Evolutionary conservation across 2,113 vertebrate genomes (phyloP).

Genomic region (Sakesphorus luctuosus): DNA sequence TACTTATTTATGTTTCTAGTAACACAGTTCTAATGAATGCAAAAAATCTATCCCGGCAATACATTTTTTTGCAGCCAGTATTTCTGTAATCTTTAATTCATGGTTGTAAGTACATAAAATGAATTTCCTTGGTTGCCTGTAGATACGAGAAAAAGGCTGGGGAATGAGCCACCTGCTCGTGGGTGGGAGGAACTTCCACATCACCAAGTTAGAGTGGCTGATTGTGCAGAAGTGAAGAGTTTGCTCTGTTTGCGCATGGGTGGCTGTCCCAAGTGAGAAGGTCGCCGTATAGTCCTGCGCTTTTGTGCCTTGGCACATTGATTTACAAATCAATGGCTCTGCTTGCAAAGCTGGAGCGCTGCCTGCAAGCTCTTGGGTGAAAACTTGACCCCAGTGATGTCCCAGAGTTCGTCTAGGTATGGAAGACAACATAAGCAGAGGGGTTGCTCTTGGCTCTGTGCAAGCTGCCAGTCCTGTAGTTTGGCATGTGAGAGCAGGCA

Average conservation of each 20-base stretch:
- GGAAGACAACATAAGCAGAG: background rate
- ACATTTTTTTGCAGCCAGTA: constrained; percentile 25
- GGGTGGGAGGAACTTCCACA: background rate
- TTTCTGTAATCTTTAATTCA: constrained; percentile 60
- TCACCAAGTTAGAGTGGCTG: background rate
- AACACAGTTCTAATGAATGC: constrained; percentile 71
- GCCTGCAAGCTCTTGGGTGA: background rate
- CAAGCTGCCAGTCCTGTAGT: accelerated
- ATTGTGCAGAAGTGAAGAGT: background rate
- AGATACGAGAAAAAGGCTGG: background rate
- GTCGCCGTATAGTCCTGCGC: accelerated
- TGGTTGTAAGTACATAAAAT: constrained; percentile 35
- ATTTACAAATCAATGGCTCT: background rate
- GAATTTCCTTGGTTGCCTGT: background rate
- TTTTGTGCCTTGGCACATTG: no score
- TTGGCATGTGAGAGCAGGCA: background rate
- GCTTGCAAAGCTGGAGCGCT: background rate
- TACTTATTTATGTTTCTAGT: constrained; percentile 72
- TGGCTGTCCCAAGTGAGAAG: background rate
- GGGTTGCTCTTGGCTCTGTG: background rate
- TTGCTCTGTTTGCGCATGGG: background rate
- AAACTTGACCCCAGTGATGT: background rate
- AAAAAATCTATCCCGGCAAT: constrained; percentile 39
- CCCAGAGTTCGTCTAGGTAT: background rate
- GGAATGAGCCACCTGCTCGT: background rate